Base-by-base conservation (phyloP, 2,797 vertebrate genomes). In the Xerus rutilus region DNA sequence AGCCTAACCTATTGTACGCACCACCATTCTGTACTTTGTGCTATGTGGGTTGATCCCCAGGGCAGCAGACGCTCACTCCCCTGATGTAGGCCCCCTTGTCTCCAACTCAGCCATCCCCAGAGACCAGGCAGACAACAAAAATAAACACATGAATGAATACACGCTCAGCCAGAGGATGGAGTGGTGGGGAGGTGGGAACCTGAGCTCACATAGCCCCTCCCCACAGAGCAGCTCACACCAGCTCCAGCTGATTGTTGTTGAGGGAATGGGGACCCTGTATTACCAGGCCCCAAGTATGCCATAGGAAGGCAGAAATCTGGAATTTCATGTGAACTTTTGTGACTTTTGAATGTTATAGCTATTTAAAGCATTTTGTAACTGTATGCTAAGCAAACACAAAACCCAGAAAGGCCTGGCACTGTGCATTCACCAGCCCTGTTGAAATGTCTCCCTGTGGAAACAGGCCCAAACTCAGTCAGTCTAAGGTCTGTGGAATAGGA, bases 161-260 rank as follows among this genome's bases (percentile, higher is more conserved):
- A 28, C 0, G 1, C 0, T 70, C 25, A 20, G 81, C 18, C 30
- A 32, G 45, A 39, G 49, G 82, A 23, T 2, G 0, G 73, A 76
- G 14, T 3, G 1, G 54, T 30, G 54, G 11, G 20, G 23, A 7
- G 23, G 9, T 28, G 39, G 69, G 59, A 30, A 15, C n/a, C 54
- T 21, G 52, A 6, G 25, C 28, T 8, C 0, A 1, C n/a, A 12
- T 0, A 7, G 4, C 14, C 57, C 0, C 0, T 52, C 23, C 6
- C 12, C 8, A 18, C 0, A 4, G 59, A 88, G 30, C 43, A 6
- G 43, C 3, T 65, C 3, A 2, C 1, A 6, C 32, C n/a, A 35
- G 43, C 4, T 45, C 69, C 73, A 62, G 5, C n/a, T 11, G 3
- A 74, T 25, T 59, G 74, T 18, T 35, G 45, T 45, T 47, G n/a